Evolutionary conservation across 1,140 invertebrate species (phyloP).

Genomic region (Phocides pigmalion): DNA sequence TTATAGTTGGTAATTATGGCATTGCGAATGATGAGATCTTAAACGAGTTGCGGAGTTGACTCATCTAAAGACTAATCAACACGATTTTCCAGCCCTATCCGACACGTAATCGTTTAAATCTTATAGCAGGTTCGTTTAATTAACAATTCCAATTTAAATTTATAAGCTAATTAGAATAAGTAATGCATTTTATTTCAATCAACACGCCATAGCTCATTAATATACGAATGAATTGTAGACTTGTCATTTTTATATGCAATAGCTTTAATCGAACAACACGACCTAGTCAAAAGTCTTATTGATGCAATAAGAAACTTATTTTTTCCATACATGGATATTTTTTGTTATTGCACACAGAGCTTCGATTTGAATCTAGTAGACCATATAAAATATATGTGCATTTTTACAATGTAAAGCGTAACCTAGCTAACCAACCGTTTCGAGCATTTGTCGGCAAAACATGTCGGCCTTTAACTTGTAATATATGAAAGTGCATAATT

Average conservation of each 20-base stretch:
- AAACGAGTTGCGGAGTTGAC: slow-evolving; percentile 5
- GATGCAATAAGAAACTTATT: slow-evolving; percentile 9
- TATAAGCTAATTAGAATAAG: not conserved
- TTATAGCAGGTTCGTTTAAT: not conserved
- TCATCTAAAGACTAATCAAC: slow-evolving; percentile 6
- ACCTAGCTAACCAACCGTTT: slow-evolving; percentile 5
- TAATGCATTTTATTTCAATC: not conserved
- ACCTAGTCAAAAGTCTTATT: not conserved
- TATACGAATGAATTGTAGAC: too few species aligned
- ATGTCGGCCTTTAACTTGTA: not conserved
- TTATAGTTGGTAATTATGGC: not conserved
- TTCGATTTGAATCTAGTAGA: slow-evolving; percentile 6
- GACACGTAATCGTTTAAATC: slow-evolving; percentile 10
- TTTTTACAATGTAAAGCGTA: slow-evolving; percentile 8
- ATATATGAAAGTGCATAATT: not conserved
- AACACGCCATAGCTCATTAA: not conserved
- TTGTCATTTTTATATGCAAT: too few species aligned
- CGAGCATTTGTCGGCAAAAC: slow-evolving; percentile 1
- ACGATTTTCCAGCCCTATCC: slow-evolving; percentile 12
- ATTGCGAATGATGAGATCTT: slow-evolving; percentile 12
- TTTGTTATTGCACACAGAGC: not conserved
- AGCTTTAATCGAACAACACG: not conserved
- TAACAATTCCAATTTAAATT: slow-evolving; percentile 5
- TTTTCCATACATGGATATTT: slow-evolving; percentile 1
- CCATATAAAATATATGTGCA: slow-evolving; percentile 12